Conservation (phyloP, 2,888 invertebrate genomes). For the Argyra leucocephala region DNA sequence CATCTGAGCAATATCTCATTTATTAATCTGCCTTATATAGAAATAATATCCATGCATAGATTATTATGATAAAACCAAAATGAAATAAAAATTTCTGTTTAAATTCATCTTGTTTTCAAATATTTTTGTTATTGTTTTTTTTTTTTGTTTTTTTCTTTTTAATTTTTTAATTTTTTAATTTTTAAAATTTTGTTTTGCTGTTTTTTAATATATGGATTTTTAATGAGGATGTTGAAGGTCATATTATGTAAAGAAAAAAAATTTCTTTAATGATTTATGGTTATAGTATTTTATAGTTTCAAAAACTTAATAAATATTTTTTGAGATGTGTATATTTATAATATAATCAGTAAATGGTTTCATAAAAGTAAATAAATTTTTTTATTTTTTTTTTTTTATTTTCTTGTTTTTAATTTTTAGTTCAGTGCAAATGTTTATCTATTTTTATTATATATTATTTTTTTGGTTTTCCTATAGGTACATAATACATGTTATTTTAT, state of each 20-base stretch:
- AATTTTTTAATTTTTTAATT: background rate
- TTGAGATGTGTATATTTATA: background rate
- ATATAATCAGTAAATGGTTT: background rate
- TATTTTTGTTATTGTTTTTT: background rate
- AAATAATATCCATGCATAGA: background rate
- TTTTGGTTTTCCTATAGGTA: too few relatives aligned
- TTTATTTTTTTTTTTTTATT: background rate
- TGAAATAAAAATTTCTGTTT: background rate
- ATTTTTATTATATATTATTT: too few relatives aligned
- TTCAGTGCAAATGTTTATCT: background rate
- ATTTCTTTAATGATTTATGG: conserved; percentile 4
- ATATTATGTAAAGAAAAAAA: background rate
- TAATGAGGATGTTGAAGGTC: background rate
- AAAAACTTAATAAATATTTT: background rate
- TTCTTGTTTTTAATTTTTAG: too few relatives aligned
- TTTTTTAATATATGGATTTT: conserved; percentile 2
- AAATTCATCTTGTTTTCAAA: too few relatives aligned
- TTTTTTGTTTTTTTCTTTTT: background rate
- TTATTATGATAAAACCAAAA: background rate
- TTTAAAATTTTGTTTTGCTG: background rate
- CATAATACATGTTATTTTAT: too few relatives aligned
- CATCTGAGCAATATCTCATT: background rate
- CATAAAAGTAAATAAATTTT: background rate
- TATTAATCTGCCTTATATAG: background rate
- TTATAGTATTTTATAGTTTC: background rate